Base-by-base conservation (phyloP, 2,797 vertebrate species). In the Tokudaia muenninki region DNA sequence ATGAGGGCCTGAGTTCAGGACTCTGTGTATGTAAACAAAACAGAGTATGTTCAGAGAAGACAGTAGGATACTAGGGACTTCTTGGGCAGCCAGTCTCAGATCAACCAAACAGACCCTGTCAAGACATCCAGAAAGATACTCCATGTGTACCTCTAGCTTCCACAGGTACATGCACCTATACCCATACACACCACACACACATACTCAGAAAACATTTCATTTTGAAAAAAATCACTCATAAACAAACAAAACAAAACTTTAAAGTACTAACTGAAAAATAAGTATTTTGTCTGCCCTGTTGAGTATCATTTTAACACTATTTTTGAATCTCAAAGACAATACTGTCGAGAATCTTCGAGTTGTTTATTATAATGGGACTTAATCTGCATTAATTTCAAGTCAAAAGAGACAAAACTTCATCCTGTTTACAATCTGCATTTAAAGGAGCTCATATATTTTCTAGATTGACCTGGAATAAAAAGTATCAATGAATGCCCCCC, bases 401-500 rank as follows among this genome's bases (percentile, higher is more conserved):
- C 83, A 95, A 96, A 97, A 97, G 94, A 92, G 57, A 29, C 77
- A 84, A 81, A 87, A 90, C 75, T 95, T 94, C 74, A 91, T 93
- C 59, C 86, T 59, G 82, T 83, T 95, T 72, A 96, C 29, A 92
- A 93, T 63, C 47, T 91, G 44, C 26, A 92, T 90, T 97, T 96
- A 91, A 95, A 75, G 47, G 59, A 93, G 9, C 26, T 86, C 83
- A 92, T 84, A 90, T 70, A 92, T 87, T 92, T 83, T 93, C 94
- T 87, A 96, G 65, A 81, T 88, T 96, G 91, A 96, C 70, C 94
- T 96, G 90, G 80, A 98, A 97, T 63, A 77, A 94, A 95, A 96
- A 95, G 92, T 94, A 97, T 90, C 94, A 96, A 94, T 95, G 95
- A 98, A 92, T 93, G 94, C 92, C 97, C 94, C 92, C 95, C 94